A percentile compares a stretch with the other conserved stretches of the same genome.
Conservation (phyloP, 2,113 vertebrate genomes). For the Nematolebias whitei region DNA sequence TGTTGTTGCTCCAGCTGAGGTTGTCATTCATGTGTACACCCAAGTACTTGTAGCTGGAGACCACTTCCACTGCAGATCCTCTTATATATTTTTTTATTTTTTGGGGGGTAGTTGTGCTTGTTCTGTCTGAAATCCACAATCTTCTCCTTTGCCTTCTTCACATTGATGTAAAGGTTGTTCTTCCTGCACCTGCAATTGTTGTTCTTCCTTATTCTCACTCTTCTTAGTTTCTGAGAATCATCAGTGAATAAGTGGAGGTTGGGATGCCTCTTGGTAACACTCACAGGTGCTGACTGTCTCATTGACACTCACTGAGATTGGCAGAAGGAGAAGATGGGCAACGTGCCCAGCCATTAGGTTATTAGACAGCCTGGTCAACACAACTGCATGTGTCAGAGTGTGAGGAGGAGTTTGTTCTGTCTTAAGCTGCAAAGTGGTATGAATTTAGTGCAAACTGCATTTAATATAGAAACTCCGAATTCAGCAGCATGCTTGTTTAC, state of each 20-base stretch:
- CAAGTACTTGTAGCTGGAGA: too few relatives aligned
- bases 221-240: constrained; percentile 6
- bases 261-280: constrained; percentile 17
- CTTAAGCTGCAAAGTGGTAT: not conserved
- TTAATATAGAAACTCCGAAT: constrained; percentile 11
- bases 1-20: too few relatives aligned
- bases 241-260: constrained; percentile 31
- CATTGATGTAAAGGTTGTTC: too few relatives aligned
- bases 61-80: too few relatives aligned
- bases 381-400: constrained; percentile 1
- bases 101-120: too few relatives aligned
- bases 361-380: constrained; percentile 40
- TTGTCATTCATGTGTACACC: too few relatives aligned
- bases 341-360: constrained; percentile 45
- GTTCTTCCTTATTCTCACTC: too few relatives aligned
- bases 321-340: constrained; percentile 30
- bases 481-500: not conserved
- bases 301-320: constrained; percentile 46
- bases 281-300: constrained; percentile 37
- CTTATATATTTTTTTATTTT: too few relatives aligned
- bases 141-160: too few relatives aligned
- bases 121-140: too few relatives aligned
- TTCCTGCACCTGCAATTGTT: too few relatives aligned
- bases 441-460: not conserved
- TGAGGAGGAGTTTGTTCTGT: not conserved